phyloP scores from a whole-genome alignment of 2,113 vertebrate species.

The Boleophthalmus pectinirostris region DNA sequence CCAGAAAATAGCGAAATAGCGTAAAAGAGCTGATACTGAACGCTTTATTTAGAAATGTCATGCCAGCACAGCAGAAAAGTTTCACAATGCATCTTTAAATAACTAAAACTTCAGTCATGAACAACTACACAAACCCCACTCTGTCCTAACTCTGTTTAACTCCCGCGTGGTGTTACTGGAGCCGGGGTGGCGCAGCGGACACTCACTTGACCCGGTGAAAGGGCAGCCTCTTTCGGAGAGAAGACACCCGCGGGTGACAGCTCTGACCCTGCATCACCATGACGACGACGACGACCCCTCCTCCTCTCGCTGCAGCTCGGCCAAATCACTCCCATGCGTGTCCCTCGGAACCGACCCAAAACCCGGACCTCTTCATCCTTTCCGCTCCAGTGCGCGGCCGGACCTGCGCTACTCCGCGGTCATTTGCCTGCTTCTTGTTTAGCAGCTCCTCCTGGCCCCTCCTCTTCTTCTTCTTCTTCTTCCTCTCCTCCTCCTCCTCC shows the following conservation, averaged over 20 bases:
- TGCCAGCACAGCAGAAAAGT: too few relatives aligned
- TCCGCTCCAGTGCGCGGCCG: background rate
- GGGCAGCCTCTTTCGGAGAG: conserved; percentile 55
- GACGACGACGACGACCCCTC: conserved; percentile 22
- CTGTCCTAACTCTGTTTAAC: background rate
- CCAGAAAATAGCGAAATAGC: too few relatives aligned
- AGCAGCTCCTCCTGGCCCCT: conserved; percentile 12
- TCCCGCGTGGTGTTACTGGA: too few relatives aligned
- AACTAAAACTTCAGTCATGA: background rate
- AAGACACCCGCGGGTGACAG: conserved; percentile 55
- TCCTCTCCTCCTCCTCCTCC: conserved; percentile 23
- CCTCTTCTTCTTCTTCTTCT: conserved; percentile 6
- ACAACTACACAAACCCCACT: too few relatives aligned
- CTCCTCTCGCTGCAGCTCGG: background rate
- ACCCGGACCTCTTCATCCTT: background rate
- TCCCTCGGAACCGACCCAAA: background rate
- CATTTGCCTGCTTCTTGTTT: background rate
- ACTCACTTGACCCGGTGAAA: conserved; percentile 64
- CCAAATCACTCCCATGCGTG: background rate
- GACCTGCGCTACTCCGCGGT: background rate
- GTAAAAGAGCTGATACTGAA: too few relatives aligned
- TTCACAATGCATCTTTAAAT: too few relatives aligned
- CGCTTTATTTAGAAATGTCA: too few relatives aligned
- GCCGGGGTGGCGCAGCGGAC: background rate
- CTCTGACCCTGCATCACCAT: conserved; percentile 66